phyloP scores from a whole-genome alignment of 2,797 vertebrate genomes.

The Ceryle rudis region DNA sequence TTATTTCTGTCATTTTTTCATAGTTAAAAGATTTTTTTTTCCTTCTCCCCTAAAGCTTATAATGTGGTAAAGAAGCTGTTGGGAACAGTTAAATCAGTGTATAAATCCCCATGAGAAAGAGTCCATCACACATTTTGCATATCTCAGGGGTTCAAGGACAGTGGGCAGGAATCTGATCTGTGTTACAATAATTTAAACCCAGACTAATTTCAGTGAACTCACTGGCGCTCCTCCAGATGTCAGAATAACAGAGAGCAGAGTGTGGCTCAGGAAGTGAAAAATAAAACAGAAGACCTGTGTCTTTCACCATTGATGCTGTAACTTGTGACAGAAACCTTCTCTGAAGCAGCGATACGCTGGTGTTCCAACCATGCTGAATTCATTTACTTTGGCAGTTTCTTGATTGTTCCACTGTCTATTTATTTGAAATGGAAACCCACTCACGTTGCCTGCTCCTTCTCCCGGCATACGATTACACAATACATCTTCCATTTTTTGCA shows the following conservation, averaged over 20 bases:
- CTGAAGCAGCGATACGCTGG: slow-evolving; percentile 31
- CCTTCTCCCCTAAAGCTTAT: slow-evolving; percentile 15
- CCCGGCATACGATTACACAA: slow-evolving; percentile 1
- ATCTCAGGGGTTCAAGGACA: slow-evolving; percentile 50
- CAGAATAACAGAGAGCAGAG: slow-evolving; percentile 53
- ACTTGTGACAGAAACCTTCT: slow-evolving; percentile 55
- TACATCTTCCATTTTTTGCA: slow-evolving; percentile 59
- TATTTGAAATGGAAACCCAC: slow-evolving; percentile 77
- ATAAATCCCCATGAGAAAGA: slow-evolving; percentile 56
- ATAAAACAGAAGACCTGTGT: slow-evolving; percentile 73
- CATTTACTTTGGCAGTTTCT: slow-evolving; percentile 78
- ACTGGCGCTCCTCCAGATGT: neutral
- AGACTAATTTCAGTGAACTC: slow-evolving; percentile 39
- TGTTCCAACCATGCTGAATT: slow-evolving; percentile 76
- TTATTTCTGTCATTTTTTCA: slow-evolving; percentile 35
- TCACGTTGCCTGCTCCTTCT: slow-evolving; percentile 64
- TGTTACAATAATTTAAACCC: slow-evolving; percentile 20
- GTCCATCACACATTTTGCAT: slow-evolving; percentile 44
- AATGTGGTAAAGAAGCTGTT: slow-evolving; percentile 37
- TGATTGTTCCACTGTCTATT: slow-evolving; percentile 77
- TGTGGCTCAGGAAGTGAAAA: slow-evolving; percentile 71
- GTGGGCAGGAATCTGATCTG: slow-evolving; percentile 34
- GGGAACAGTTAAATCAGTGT: slow-evolving; percentile 49
- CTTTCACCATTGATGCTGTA: slow-evolving; percentile 59
- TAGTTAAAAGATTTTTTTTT: neutral